Evolutionary conservation across 37 sponge, comb jelly and placozoan genomes (phyloP), one percentile per base, ranked within the genome.

Genomic region (Haliclona indistincta): DNA sequence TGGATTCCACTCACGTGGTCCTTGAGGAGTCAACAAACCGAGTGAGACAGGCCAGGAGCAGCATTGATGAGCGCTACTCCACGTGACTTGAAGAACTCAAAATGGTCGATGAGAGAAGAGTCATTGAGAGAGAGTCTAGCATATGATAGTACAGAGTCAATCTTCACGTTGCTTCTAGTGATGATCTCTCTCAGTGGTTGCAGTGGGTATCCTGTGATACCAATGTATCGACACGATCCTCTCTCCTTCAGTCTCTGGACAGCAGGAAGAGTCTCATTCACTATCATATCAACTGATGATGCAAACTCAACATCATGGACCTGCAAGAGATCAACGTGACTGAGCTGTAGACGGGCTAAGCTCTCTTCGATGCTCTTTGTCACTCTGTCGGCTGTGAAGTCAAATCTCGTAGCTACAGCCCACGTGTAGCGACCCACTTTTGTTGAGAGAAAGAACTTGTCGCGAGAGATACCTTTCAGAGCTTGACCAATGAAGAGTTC

Each of bases 241-340:
- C 28, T 51, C 23, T 89, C 77, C 47, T 89, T 91, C 32, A 95
- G 63, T 61, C 77, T 28, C 68, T 89, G 63, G 68, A 97, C 43
- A 4, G 93, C 93, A 22, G 99, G 99, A 34, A 97, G 83, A 1
- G 90, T 86, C 45, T 89, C 91, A 47, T 89, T 64, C 4, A 81
- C 22, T 17, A 97, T 82, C 11, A 89, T 49, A 39, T 95, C 95
- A 34, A 89, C 23, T 28, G 90, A 66, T 13, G 95, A 85, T 39
- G 95, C 99, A 92, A 92, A 97, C 60, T 97, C 99, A 2, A 93
- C 76, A 40, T 97, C 99, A 65, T 97, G 99, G 0, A 93, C 68
- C 62, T 93, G n/a, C n/a, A n/a, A n/a, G n/a, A n/a, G n/a, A n/a
- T n/a, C n/a, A n/a, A n/a, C n/a, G n/a, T n/a, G n/a, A n/a, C n/a